Conservation (phyloP, 2,113 vertebrate genomes). For the Pedetes capensis region DNA sequence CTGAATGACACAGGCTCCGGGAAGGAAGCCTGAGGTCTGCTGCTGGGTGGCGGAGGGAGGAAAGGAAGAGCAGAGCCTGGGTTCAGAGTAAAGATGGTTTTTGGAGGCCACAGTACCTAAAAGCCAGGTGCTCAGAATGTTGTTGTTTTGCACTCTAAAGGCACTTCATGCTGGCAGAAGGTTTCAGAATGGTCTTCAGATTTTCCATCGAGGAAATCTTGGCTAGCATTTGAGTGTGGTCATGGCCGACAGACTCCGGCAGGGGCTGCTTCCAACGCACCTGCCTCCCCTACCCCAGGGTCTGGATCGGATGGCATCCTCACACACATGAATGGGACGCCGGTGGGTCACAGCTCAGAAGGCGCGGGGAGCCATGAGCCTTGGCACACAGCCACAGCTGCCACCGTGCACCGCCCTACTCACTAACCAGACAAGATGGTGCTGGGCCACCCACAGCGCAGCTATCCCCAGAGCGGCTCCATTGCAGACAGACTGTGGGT, state of each 20-base stretch:
- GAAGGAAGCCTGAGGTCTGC: slow-evolving; percentile 42
- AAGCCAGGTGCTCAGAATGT: background rate
- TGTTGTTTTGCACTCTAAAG: slow-evolving; percentile 43
- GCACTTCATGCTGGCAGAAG: background rate
- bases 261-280: background rate
- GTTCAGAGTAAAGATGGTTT: background rate
- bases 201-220: slow-evolving; percentile 45
- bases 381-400: background rate
- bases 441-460: background rate
- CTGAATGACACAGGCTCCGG: slow-evolving; percentile 59
- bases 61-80: background rate
- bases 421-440: background rate
- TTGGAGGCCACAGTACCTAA: background rate
- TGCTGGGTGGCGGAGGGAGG: background rate
- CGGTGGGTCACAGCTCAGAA: background rate
- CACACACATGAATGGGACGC: background rate
- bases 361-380: background rate
- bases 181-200: background rate
- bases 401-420: background rate
- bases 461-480: background rate
- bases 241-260: background rate
- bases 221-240: background rate
- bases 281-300: background rate
- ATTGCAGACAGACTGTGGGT: background rate
- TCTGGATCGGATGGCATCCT: background rate